Evolutionary conservation across 2,797 vertebrate species (phyloP), one percentile per base, ranked within the genome.

Genomic region (Myotis vivesi): DNA sequence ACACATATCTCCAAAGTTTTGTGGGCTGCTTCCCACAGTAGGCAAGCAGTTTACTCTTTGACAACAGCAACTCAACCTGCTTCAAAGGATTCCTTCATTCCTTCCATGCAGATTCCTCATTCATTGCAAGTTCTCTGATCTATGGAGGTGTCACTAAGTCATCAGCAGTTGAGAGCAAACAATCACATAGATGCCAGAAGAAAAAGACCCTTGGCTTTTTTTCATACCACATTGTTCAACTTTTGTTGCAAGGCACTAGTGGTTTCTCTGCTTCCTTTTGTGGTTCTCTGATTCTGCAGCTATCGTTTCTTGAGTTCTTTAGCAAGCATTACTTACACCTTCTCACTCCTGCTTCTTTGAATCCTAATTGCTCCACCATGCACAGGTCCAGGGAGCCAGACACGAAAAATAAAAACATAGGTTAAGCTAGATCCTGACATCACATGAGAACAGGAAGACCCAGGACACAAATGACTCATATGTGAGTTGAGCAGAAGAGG

Each of bases 21-120:
- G 83, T 91, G 76, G 82, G 69, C 83, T 97, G 95, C 57, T 97
- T 93, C 90, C 97, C 93, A 49, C 2, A 62, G 19, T 53, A 15
- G 11, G 72, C 46, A 95, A 87, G 97, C 97, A 97, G 92, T 95
- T 98, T 96, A 95, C 88, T 95, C 94, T 96, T 92, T 95, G 86
- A 93, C 84, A 92, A 51, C 44, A 96, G 90, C 57, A 94, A 69
- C 87, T 97, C 95, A 77, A 53, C 87, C 55, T 28, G n/a, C 36
- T 84, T 97, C 96, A 97, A 95, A 96, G 91, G 64, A 49, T 75
- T 76, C 88, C 91, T 97, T 97, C 85, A 51, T 75, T 79, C 89
- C 93, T 97, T 97, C 85, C 88, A 23, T 88, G 89, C 46, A 95
- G 93, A 95, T 83, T 94, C 66, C 55, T 90, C 55, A 80, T 59